Evolutionary conservation across 37 sponge, comb jelly and placozoan genomes (phyloP), one percentile per base, ranked within the genome.

Genomic region (Ephydatia muelleri): DNA sequence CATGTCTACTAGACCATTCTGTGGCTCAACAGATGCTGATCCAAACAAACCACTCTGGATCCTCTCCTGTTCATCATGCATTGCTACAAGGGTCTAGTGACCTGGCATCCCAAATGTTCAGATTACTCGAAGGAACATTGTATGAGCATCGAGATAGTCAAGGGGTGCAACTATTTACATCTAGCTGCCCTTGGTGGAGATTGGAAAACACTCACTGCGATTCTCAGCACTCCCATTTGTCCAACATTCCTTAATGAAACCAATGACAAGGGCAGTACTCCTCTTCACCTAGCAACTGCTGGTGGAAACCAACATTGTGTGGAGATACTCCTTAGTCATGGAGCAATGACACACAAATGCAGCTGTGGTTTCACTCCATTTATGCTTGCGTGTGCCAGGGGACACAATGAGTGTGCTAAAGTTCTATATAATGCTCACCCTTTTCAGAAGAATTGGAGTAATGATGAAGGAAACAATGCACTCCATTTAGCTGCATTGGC

Each of bases 331-430:
- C 88, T 96, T 2, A 49, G 79, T 23, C 82, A 87, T 35, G 97
- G 97, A 65, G 95, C 95, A 29, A 86, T 96, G 83, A n/a, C 92
- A 57, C 95, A 89, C 78, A 86, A 82, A 30, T 90, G 88, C 73
- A 57, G 80, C 48, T 21, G 0, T 16, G 97, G 97, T 11, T 35
- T 32, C 26, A 90, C 92, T 31, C 93, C 97, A 38, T 89, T 96
- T 76, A 65, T 86, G 43, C 31, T 29, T 72, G 94, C 97, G 36
- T 87, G 89, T 68, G 0, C 5, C 5, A 29, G 26, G 5, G 95
- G 95, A 21, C 85, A 89, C 35, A 26, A 75, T 25, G 67, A 72
- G 5, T 70, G 71, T 49, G 81, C 94, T 5, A 78, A 82, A 43
- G 16, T 72, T 3, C 71, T 92, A 3, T 77, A 76, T 75, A 81